phyloP scores from a whole-genome alignment of 2,113 vertebrate genomes.

The Leptobrachium leishanense region DNA sequence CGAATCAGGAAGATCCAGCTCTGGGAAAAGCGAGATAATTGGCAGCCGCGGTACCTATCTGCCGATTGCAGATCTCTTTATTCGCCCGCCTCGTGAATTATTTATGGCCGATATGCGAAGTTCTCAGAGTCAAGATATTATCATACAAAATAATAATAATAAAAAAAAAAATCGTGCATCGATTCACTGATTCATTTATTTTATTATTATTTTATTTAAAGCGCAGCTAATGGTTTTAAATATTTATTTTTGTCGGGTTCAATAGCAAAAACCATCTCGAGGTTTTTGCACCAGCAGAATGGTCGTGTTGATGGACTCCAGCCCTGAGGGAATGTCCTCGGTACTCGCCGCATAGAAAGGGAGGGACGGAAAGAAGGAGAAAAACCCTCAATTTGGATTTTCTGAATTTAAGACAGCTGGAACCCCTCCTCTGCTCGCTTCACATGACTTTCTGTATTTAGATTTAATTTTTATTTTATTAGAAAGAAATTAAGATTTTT shows the following conservation, averaged over 20 bases:
- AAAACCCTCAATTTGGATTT: too few relatives aligned
- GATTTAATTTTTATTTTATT: too few relatives aligned
- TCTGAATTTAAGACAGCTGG: too few relatives aligned
- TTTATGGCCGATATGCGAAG: conserved; percentile 51
- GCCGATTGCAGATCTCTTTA: conserved; percentile 70
- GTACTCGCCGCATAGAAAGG: too few relatives aligned
- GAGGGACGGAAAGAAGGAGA: too few relatives aligned
- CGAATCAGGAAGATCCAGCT: conserved; percentile 46
- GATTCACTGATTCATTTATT: too few relatives aligned
- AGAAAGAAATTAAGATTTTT: too few relatives aligned
- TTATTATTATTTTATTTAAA: conserved; percentile 1
- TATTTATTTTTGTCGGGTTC: conserved; percentile 35
- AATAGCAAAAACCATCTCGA: conserved; percentile 6
- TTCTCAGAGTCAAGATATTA: conserved; percentile 59
- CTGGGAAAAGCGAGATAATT: conserved; percentile 64
- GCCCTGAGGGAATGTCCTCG: too few relatives aligned
- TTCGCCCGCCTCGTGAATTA: conserved; percentile 67
- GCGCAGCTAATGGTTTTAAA: conserved; percentile 57
- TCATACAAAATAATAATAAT: conserved; percentile 50
- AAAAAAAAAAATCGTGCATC: conserved; percentile 33
- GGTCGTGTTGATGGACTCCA: background rate
- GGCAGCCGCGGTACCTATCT: conserved; percentile 58
- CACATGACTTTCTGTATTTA: too few relatives aligned
- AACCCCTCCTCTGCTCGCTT: too few relatives aligned
- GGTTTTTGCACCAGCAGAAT: background rate